A percentile compares a stretch with the other conserved stretches of the same genome.
These are phyloP conservation scores for Brachyistius frenatus DNA, from an alignment of 2,113 vertebrate genomes.

Conservation along the genomic window DNA sequence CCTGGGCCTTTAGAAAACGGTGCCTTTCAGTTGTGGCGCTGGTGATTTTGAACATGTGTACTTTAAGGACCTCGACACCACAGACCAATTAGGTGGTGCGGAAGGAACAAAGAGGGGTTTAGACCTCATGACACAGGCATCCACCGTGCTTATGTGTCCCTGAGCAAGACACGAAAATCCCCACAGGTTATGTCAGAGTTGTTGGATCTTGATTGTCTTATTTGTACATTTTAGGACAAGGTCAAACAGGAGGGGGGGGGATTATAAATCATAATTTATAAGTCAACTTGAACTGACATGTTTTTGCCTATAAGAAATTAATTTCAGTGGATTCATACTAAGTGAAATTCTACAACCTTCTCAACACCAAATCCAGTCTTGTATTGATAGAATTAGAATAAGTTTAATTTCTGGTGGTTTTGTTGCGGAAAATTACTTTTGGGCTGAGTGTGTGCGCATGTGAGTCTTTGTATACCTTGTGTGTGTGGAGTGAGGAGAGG, in stretches of 20 bases:
- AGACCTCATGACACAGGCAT: constrained; percentile 21
- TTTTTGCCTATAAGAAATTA: neutral
- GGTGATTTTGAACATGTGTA: constrained; percentile 44
- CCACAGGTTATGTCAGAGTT: neutral
- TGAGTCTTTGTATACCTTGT: neutral
- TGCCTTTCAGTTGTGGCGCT: constrained; percentile 27
- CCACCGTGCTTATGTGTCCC: constrained; percentile 26
- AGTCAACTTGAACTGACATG: neutral
- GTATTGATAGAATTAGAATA: neutral
- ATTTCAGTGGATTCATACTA: neutral
- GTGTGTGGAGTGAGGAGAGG: too few relatives aligned
- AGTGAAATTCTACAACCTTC: neutral
- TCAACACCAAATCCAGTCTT: neutral
- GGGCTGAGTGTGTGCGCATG: neutral
- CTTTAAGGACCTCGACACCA: constrained; percentile 21
- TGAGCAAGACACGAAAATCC: constrained; percentile 14
- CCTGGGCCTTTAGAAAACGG: constrained; percentile 8
- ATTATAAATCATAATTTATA: neutral
- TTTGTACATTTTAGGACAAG: too few relatives aligned
- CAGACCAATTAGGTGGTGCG: constrained; percentile 40
- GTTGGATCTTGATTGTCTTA: neutral
- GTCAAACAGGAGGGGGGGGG: too few relatives aligned
- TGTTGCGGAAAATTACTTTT: neutral
- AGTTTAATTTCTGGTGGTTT: neutral
- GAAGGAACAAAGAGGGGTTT: constrained; percentile 36